Base-by-base conservation (phyloP, 2,888 invertebrate species). In the Parnassius mnemosyne region DNA sequence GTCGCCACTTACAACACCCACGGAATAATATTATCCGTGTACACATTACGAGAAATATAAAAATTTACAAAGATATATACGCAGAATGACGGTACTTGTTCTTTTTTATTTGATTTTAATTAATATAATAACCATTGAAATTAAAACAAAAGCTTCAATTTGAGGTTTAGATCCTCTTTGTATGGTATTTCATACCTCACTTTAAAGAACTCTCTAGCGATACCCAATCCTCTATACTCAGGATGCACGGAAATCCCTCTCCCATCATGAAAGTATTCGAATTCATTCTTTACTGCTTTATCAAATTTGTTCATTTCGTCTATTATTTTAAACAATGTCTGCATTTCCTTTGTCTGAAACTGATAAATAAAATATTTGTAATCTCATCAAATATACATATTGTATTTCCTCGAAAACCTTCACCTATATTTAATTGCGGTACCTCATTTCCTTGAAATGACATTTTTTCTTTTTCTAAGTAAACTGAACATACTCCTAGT, bases 401-500 rank as follows among this genome's bases (percentile, higher is more conserved):
- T 16, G 1, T 16, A 16, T 16, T 16, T 16, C 16, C 16, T 16
- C 16, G 16, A 16, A 1, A 16, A 16, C 16, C 16, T 16, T 16
- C 16, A 16, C 16, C 1, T 1, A 3, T 34, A 34, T 13, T 34
- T 13, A 34, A 9, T 25, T 34, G 2, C 3, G 12, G 46, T 61
- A 62, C 61, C 53, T 53, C 13, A 16, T 67, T 49, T 5, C 70
- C 68, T 2, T 66, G 65, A 12, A 66, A n/a, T 13, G 72, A 67
- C n/a, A 11, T n/a, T 7, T 70, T 60, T 58, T 68, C 68, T 0
- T 60, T 67, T 10, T 52, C 55, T 9, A 80, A 20, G 3, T 61
- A 20, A 63, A 78, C 60, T 12, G 75, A 61, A 10, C 75, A 72
- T 7, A 73, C 76, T 3, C 78, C 83, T 25, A 80, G 57, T 2